These are phyloP conservation scores for Drosophila niveifrons DNA, from an alignment of 2,888 invertebrate species.

Conservation along the genomic window DNA sequence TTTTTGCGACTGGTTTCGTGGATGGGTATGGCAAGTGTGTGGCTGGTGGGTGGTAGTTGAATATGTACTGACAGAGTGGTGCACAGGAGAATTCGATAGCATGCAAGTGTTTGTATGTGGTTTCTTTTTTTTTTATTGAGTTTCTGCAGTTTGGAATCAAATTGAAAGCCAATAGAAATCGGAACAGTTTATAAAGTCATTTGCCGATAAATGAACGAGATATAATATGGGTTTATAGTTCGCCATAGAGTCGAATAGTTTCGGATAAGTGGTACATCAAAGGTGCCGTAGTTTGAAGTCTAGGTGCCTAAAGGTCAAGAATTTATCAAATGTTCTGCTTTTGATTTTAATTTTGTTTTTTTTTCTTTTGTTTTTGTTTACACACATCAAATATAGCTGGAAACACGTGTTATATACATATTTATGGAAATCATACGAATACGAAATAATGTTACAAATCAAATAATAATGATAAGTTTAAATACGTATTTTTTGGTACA, in stretches of 20 bases:
- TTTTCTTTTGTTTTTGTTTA: slow-evolving; percentile 19
- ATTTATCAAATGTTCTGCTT: slow-evolving; percentile 26
- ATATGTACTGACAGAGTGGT: slow-evolving; percentile 49
- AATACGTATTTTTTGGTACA: slow-evolving; percentile 52
- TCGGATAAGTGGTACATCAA: slow-evolving; percentile 40
- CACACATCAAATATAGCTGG: slow-evolving; percentile 61
- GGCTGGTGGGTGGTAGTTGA: slow-evolving; percentile 27
- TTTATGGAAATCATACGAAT: slow-evolving; percentile 47
- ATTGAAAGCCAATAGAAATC: slow-evolving; percentile 26
- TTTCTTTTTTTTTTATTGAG: no score
- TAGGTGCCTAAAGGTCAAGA: slow-evolving; percentile 51
- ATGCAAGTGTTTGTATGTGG: slow-evolving; percentile 52
- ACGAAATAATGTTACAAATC: slow-evolving; percentile 24
- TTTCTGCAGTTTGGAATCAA: slow-evolving; percentile 9
- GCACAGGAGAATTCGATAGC: slow-evolving; percentile 47
- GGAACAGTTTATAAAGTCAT: slow-evolving; percentile 8
- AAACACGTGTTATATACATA: slow-evolving; percentile 47
- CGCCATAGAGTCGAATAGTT: slow-evolving; percentile 19
- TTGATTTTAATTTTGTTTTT: slow-evolving; percentile 1
- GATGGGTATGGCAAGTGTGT: slow-evolving; percentile 43
- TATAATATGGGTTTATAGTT: slow-evolving; percentile 7
- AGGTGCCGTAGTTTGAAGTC: slow-evolving; percentile 48
- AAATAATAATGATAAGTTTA: slow-evolving; percentile 37
- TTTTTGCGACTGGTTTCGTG: slow-evolving; percentile 52
- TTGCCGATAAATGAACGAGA: slow-evolving; percentile 16